Evolutionary conservation across 2,797 vertebrate genomes (phyloP).

Genomic region (Borostomias antarcticus): DNA sequence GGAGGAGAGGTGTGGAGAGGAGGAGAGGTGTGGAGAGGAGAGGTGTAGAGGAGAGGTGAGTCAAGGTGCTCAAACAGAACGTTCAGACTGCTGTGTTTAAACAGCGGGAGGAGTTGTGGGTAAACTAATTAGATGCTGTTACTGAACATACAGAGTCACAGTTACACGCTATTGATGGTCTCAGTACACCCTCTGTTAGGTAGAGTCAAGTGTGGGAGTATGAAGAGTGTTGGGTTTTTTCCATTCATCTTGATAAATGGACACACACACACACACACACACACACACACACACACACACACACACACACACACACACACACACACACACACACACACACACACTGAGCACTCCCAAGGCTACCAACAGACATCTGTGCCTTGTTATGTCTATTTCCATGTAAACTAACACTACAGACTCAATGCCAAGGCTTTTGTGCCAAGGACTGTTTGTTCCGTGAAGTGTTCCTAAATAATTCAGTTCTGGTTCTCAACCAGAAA

Average conservation of each 20-base stretch:
- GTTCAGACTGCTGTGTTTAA: slow-evolving; percentile 14
- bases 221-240: too few relatives aligned
- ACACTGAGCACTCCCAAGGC: neutral
- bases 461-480: neutral
- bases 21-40: neutral
- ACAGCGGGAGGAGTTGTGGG: slow-evolving; percentile 19
- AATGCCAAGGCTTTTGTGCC: slow-evolving; percentile 5
- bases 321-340: slow-evolving; percentile 13
- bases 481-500: neutral
- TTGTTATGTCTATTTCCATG: slow-evolving; percentile 9
- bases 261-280: neutral
- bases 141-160: neutral
- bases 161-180: slow-evolving; percentile 6
- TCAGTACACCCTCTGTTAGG: neutral
- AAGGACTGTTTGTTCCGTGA: neutral
- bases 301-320: slow-evolving; percentile 13
- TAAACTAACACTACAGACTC: neutral
- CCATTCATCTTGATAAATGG: too few relatives aligned
- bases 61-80: slow-evolving; percentile 32
- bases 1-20: slow-evolving; percentile 1
- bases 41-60: slow-evolving; percentile 10
- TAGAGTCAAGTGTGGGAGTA: too few relatives aligned
- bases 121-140: slow-evolving; percentile 2
- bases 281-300: slow-evolving; percentile 11
- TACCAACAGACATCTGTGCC: neutral